phyloP scores from a whole-genome alignment of 37 sponge, comb jelly and placozoan species.

The Axinella damicornis region DNA sequence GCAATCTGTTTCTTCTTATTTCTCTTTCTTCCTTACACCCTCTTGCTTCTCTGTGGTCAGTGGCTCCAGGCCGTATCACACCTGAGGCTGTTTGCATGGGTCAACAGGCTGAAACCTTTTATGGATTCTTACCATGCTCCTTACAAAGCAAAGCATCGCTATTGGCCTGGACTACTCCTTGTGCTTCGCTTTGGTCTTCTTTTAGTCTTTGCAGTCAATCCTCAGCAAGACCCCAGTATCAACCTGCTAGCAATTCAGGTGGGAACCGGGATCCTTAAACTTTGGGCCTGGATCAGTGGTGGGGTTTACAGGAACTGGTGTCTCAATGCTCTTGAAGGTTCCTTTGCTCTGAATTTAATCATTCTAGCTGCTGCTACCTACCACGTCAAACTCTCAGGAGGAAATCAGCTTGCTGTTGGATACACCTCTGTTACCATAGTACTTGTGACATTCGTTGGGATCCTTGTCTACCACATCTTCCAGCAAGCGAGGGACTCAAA shows the following conservation, averaged over 20 bases:
- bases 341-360: no score
- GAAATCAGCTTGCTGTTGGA: no score
- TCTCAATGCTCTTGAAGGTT: no score
- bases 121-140: slow-evolving; percentile 26
- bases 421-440: no score
- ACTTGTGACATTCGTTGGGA: no score
- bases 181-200: neutral
- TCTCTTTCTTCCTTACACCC: neutral
- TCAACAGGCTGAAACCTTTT: neutral
- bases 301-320: no score
- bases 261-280: no score
- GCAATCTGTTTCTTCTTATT: neutral
- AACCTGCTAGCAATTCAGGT: neutral
- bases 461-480: no score
- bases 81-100: neutral
- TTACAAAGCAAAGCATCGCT: slow-evolving; percentile 8
- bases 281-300: no score
- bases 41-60: slow-evolving; percentile 9
- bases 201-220: neutral
- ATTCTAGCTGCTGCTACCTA: no score
- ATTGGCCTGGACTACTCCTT: slow-evolving; percentile 27
- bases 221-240: neutral
- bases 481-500: no score
- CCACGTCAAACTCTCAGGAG: no score
- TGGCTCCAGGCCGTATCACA: neutral